Base-by-base conservation (phyloP, 2,888 invertebrate genomes). In the Metacarcinus magister region DNA sequence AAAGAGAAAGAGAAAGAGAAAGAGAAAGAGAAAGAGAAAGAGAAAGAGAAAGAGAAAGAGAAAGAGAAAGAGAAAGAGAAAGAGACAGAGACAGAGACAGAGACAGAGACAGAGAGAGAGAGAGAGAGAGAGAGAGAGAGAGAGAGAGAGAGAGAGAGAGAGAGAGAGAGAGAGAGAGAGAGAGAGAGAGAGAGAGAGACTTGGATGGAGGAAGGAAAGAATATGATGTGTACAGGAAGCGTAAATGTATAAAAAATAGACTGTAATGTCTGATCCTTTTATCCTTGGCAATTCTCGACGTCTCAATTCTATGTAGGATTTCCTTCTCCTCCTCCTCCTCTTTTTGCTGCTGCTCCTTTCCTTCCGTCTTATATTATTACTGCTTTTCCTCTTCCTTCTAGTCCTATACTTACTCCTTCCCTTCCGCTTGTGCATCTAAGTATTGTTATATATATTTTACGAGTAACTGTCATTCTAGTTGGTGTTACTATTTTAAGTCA, bases 11-110 rank as follows among this genome's bases (percentile, higher is more conserved):
- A 82, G 82, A 82, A 32, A 82, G 82, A 82, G 82, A 32, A 13
- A 32, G 82, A 82, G 82, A 82, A 32, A 82, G 82, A 82, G 82
- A 82, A 32, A 82, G 82, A 82, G 82, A 82, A 32, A 75, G 75
- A 75, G 75, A 28, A 10, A 28, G 75, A 75, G 75, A 75, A 28
- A 75, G 75, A 75, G 75, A 75, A 16, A 28, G 75, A 75, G 75
- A n/a, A 16, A 28, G 28, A 28, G 28, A 75, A 4, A 75, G 28
- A 82, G 28, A 82, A 5, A 28, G 5, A 82, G 28, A 7, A 7
- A 32, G 82, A 32, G 67, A 13, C 8, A 8, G 54, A 13, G 54
- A 8, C 8, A 13, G 5, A 54, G 67, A 67, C 13, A 67, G 67
- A 67, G 67, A 67, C 13, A 67, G 67, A 67, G 67, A 67, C 13